Base-by-base conservation (phyloP, 2,113 vertebrate genomes). In the Lophius piscatorius region DNA sequence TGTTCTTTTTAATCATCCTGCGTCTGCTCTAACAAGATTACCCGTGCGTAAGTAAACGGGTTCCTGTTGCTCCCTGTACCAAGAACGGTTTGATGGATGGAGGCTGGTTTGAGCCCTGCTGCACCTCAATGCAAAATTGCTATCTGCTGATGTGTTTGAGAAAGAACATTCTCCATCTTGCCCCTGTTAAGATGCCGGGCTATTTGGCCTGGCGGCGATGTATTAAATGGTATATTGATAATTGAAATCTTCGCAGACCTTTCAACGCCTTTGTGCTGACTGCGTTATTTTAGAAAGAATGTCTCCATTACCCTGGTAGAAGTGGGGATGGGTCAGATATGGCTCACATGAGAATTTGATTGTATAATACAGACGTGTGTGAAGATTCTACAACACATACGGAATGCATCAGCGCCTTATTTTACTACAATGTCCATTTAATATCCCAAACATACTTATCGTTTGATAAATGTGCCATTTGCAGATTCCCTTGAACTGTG, bases 181-280 rank as follows among this genome's bases (percentile, higher is more conserved):
- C 34, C 59, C n/a, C 80, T 84, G 82, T 87, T 79, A 55, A 70
- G 62, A 67, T 42, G 73, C 81, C 81, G 79, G 87, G 48, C 76
- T 86, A 63, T 77, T 76, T 76, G 86, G 81, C 84, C 88, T 76
- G 69, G 59, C 66, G 76, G 86, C 77, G 16, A 78, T 74, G 76
- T 87, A 90, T 86, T 91, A 88, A 91, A 88, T 80, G 73, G 71
- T 80, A 83, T 88, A 90, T 88, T 89, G 85, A 89, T 90, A 90
- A 91, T 88, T 91, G 86, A 89, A 91, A 87, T 86, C 81, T 87
- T 84, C 39, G 61, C 49, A 24, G 70, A 34, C 52, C 70, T 49
- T 8, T 74, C 65, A 22, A 44, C 61, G 73, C 63, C 49, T 79
- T 89, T 88, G 62, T 87, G 87, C 89, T 91, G 90, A 91, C 80